Evolutionary conservation across 2,113 vertebrate species (phyloP), one percentile per base, ranked within the genome.

Genomic region (Amphiprion percula): DNA sequence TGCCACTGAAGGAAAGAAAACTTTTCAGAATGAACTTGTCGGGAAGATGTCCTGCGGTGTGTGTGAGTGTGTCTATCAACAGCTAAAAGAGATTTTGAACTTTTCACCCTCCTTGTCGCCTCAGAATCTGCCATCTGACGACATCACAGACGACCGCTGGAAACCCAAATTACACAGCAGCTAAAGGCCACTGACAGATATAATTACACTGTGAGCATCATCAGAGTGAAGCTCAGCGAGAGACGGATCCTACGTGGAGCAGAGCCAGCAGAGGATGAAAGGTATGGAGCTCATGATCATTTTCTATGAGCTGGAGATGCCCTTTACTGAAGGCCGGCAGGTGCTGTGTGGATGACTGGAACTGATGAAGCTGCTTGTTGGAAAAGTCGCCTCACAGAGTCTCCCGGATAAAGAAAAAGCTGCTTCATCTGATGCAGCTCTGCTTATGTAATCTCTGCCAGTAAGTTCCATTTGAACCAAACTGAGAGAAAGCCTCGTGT

Each of bases 131-230:
- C 85, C 77, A 86, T 91, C 85, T 90, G 87, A 91, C 77, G 70
- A 89, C 83, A 91, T 90, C 79, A 79, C 44, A 87, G 79, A 84
- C 17, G 49, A 83, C 87, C 65, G 39, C 87, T 90, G 79, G 74
- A 91, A 92, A 92, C 87, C 89, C 83, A 93, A 94, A 95, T 94
- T 93, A 94, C 83, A 95, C 77, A 62, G 89, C 87, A 90, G 84
- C 83, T 39, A 72, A 74, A 77, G 83, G 80, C 92, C 83, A 93
- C 89, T 91, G 94, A 90, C 88, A 89, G 87, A 83, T 79, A 81
- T 93, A 94, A 95, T 95, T 94, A 93, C 68, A 93, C 83, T 39
- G 72, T 90, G 86, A 77, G 54, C 79, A 88, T 92, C 85, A 94
- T 93, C 90, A 91, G 78, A 93, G 88, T 21, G 49, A 82, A 72